Base-by-base conservation (phyloP, 2,888 invertebrate genomes). In the Cyclophora punctaria region DNA sequence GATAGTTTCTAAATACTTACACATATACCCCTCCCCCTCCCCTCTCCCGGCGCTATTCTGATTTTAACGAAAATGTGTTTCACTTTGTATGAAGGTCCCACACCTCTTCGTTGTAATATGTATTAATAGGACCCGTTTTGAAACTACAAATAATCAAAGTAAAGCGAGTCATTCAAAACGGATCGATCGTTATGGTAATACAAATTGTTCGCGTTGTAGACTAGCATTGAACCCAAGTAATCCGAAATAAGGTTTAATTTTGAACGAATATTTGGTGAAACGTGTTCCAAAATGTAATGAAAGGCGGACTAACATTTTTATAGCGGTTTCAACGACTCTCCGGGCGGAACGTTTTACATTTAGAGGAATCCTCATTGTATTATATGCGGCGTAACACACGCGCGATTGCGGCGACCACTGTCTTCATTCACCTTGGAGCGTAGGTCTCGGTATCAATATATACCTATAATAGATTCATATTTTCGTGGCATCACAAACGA, bases 271-370 rank as follows among this genome's bases (percentile, higher is more conserved):
- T 40, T 20, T 41, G 44, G 53, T 62, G 68, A 69, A 67, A 72
- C 67, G 72, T 68, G 74, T 70, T 71, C 75, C 71, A 66, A 76
- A 80, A 79, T 78, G 83, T 83, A 84, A 84, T 84, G 86, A 83
- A 84, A 85, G 75, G 78, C 73, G 78, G 82, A 76, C 80, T 83
- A 83, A 85, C 84, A 83, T 85, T 85, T 85, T 85, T 85, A 85
- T 85, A 82, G 86, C 77, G 83, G 83, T 80, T 83, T 75, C 80
- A 85, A 85, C 83, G 85, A 80, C 77, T 79, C 81, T 75, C 75
- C 63, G 74, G 75, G 75, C 78, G 76, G 72, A 79, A 71, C 82
- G 80, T 78, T 85, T 85, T 83, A 83, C 86, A 84, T 85, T 83
- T 82, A 85, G 55, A 80, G 83, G 81, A 83, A 82, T 83, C 73